Conservation (phyloP, 2,888 invertebrate species). For the Caradrina kadenii region DNA sequence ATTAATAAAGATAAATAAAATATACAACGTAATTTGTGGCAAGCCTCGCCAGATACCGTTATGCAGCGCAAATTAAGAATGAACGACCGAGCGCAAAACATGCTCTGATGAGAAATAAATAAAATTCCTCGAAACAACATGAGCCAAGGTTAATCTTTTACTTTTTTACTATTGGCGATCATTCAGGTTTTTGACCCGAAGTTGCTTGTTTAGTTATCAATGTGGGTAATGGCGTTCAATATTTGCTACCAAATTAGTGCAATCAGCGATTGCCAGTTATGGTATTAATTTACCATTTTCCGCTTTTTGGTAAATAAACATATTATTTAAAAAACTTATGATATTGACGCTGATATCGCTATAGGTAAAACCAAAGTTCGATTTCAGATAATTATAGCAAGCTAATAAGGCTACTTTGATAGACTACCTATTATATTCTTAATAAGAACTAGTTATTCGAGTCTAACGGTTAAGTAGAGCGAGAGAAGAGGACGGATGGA, state of each 20-base stretch:
- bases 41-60: conserved; percentile 59
- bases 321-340: background rate
- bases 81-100: conserved; percentile 41
- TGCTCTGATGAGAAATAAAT: conserved; percentile 42
- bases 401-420: background rate
- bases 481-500: conserved; percentile 62
- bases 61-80: conserved; percentile 60
- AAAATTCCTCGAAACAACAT: conserved; percentile 32
- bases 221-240: conserved; percentile 8
- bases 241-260: background rate
- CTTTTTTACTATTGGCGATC: conserved; percentile 38
- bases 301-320: conserved; percentile 4
- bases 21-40: conserved; percentile 50
- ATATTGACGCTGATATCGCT: conserved; percentile 4
- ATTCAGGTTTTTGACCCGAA: conserved; percentile 19
- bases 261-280: background rate
- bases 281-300: conserved; percentile 8
- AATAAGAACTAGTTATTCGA: conserved; percentile 50
- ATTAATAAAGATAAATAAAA: conserved; percentile 41
- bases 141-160: conserved; percentile 22
- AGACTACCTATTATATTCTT: conserved; percentile 6
- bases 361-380: background rate
- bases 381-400: background rate
- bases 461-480: conserved; percentile 61
- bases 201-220: conserved; percentile 8